Base-by-base conservation (phyloP, 2,888 invertebrate species). In the Tachina grossa region DNA sequence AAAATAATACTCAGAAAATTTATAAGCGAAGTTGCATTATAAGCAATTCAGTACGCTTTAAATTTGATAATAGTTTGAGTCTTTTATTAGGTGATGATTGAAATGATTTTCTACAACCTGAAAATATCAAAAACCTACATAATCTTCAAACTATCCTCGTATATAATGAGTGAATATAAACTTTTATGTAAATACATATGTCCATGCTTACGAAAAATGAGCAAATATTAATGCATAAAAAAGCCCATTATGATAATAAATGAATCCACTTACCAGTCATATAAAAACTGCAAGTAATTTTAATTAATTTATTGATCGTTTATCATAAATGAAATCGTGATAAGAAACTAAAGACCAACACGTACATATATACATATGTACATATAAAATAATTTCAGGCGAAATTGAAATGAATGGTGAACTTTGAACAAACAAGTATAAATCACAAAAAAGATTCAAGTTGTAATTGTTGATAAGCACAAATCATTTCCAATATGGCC, bases 371-470 rank as follows among this genome's bases (percentile, higher is more conserved):
- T 22, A 43, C 11, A n/a, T 11, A 13, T 11, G 2, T 41, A 8
- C 19, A 41, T 68, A 13, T 16, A 9, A 59, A 49, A 74, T 74
- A 43, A 22, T 9, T n/a, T 10, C 49, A 41, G n/a, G 43, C 9
- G 16, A 51, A 13, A 39, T 41, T 43, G 53, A 53, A 63, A 51
- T 63, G 1, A 45, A 63, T 8, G 45, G 19, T 65, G 72, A 65
- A 80, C 79, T 72, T 72, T 65, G 55, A 14, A 55, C 72, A 47
- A 72, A 47, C 19, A 55, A 19, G 11, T 57, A 65, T 71, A 79
- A 79, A 79, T 71, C 79, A 55, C 45, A 47, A 47, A 53, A 71
- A 63, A 55, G 19, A 71, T 63, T 63, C 16, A n/a, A 79, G 13
- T 45, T 53, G 77, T 65, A 71, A 71, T 71, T 53, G 65, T 41